Base-by-base conservation (phyloP, 2,888 invertebrate species). In the Ectobius pallidus region DNA sequence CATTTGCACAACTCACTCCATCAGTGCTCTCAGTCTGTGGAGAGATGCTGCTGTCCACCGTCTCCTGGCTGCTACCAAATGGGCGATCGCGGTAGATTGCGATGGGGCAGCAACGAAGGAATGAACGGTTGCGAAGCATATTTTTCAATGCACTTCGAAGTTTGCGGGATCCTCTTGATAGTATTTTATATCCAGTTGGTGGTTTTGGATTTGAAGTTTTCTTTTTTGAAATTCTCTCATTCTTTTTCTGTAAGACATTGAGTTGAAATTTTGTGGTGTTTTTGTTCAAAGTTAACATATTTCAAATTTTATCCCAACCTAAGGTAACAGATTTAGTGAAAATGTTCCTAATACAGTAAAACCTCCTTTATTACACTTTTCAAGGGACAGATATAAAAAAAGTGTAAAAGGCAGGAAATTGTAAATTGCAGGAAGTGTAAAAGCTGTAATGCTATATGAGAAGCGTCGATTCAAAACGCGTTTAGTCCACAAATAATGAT, bases 111-210 rank as follows among this genome's bases (percentile, higher is more conserved):
- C 58, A 58, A 7, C 18, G 58, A 3, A 58, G 58, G 16, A 58
- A 58, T 2, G 58, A 27, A 6, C 6, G 22, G 30, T 58, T 58
- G 14, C 32, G 14, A 6, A 58, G 58, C 27, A 58, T 58, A 6
- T 58, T 58, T 58, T n/a, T 58, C 58, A 58, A n/a, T 16, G 30
- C 27, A 30, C 30, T n/a, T n/a, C 58, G 30, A 6, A 58, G 22
- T 25, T 30, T 58, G 4, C n/a, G 2, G n/a, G 58, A n/a, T 9
- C 58, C n/a, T 25, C 30, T 58, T 7, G 25, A 1, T 32, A 58
- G 27, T 14, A 58, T 58, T 30, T n/a, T 27, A n/a, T 6, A 22
- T 58, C 58, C 58, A n/a, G 58, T 58, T 14, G 32, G 27, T 16
- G 58, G 58, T 16, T 58, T 58, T n/a, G 16, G 1, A n/a, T 16